Conservation (phyloP, 2,888 invertebrate species). For the Plemyria rubiginata region DNA sequence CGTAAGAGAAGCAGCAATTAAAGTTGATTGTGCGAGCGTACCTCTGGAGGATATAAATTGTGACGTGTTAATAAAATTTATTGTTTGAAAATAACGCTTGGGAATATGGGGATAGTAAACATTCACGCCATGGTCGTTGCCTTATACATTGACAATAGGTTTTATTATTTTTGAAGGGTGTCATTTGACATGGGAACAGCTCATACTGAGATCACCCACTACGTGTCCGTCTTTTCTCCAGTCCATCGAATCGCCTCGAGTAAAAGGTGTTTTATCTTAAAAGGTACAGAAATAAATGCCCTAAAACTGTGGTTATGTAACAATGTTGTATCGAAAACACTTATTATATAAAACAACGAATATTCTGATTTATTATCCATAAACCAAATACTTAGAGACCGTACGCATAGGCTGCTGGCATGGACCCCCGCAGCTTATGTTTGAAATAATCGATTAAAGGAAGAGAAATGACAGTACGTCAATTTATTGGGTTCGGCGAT, state of each 20-base stretch:
- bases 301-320: neutral
- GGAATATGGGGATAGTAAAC: conserved; percentile 67
- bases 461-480: conserved; percentile 84
- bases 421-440: conserved; percentile 77
- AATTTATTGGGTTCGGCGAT: conserved; percentile 75
- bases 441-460: conserved; percentile 82
- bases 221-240: neutral
- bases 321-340: neutral
- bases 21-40: conserved; percentile 70
- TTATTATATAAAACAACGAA: conserved; percentile 51
- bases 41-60: conserved; percentile 68
- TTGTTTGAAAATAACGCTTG: conserved; percentile 73
- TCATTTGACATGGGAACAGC: conserved; percentile 51
- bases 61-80: conserved; percentile 81
- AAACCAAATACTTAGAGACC: conserved; percentile 64
- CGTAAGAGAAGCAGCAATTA: conserved; percentile 81
- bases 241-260: neutral
- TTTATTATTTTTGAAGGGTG: conserved; percentile 58
- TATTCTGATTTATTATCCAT: conserved; percentile 66
- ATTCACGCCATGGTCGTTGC: conserved; percentile 60
- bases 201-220: conserved; percentile 1
- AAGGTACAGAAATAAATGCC: no score
- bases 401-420: conserved; percentile 57
- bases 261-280: neutral
- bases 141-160: conserved; percentile 55